A percentile compares a stretch with the other conserved stretches of the same genome.
These are phyloP conservation scores for Trissonchulus sp. DNA, from an alignment of 2,888 invertebrate species.

Conservation along the genomic window DNA sequence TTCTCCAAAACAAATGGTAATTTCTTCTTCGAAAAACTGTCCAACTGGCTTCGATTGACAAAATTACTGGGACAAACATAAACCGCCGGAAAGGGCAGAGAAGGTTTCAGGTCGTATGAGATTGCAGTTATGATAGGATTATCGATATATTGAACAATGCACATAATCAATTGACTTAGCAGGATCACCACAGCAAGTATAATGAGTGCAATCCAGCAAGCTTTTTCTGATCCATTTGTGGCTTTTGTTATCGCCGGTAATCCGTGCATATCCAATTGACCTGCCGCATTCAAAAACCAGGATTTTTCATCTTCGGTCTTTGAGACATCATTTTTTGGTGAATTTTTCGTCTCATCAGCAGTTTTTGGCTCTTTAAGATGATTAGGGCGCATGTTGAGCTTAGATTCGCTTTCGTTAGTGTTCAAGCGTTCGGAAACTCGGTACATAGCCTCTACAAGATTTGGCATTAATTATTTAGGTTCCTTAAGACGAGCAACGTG, in stretches of 20 bases:
- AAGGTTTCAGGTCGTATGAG: not conserved
- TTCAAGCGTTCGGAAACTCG: too few relatives aligned
- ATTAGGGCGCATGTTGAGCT: too few relatives aligned
- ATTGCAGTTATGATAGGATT: not conserved
- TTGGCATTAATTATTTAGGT: too few relatives aligned
- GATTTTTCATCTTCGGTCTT: too few relatives aligned
- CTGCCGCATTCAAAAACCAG: too few relatives aligned
- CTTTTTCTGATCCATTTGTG: not conserved
- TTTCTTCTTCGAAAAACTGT: not conserved
- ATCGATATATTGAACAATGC: not conserved
- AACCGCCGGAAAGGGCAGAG: slow-evolving; percentile 2
- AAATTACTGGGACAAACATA: slow-evolving; percentile 7
- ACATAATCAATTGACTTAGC: not conserved
- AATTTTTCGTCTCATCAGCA: too few relatives aligned
- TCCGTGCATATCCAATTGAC: slow-evolving; percentile 1
- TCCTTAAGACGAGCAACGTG: too few relatives aligned
- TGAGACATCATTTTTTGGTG: too few relatives aligned
- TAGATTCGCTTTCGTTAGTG: too few relatives aligned
- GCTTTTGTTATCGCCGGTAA: not conserved
- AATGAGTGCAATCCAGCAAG: not conserved
- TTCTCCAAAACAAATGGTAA: too few relatives aligned
- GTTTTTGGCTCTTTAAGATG: too few relatives aligned
- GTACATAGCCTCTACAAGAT: too few relatives aligned
- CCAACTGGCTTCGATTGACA: not conserved
- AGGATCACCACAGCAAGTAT: not conserved